Evolutionary conservation across 2,113 vertebrate species (phyloP).

Genomic region (Protobothrops flavoviridis): DNA sequence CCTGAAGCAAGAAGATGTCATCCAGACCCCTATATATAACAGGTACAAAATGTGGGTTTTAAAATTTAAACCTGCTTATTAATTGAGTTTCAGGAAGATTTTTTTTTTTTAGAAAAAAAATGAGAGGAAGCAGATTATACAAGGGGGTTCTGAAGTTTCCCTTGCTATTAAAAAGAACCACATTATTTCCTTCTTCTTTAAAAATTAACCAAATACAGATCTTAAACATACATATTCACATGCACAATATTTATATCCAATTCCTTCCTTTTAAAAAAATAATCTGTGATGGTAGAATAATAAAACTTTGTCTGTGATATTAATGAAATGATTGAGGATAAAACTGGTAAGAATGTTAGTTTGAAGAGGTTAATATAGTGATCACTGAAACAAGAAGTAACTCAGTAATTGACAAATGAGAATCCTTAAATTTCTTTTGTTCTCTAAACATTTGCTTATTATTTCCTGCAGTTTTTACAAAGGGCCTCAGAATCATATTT

Average conservation of each 20-base stretch:
- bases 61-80: background rate
- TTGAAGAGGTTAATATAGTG: slow-evolving; percentile 4
- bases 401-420: background rate
- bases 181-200: slow-evolving; percentile 9
- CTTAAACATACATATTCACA: slow-evolving; percentile 37
- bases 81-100: background rate
- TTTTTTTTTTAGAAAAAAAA: background rate
- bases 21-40: background rate
- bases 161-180: slow-evolving; percentile 14
- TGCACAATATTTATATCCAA: slow-evolving; percentile 55
- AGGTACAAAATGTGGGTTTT: no score
- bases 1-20: background rate
- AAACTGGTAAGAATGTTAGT: slow-evolving; percentile 42
- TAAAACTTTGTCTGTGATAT: slow-evolving; percentile 16
- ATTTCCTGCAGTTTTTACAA: slow-evolving; percentile 45
- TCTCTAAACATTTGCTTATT: slow-evolving; percentile 33
- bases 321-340: slow-evolving; percentile 25
- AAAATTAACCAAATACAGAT: slow-evolving; percentile 23
- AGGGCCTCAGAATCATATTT: slow-evolving; percentile 28
- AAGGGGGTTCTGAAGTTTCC: slow-evolving; percentile 21
- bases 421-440: slow-evolving; percentile 19
- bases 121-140: slow-evolving; percentile 30
- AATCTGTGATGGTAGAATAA: slow-evolving; percentile 48
- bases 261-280: background rate
- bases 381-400: slow-evolving; percentile 14